Conservation (phyloP, 2,888 invertebrate genomes). For the Loripinus fragilis region DNA sequence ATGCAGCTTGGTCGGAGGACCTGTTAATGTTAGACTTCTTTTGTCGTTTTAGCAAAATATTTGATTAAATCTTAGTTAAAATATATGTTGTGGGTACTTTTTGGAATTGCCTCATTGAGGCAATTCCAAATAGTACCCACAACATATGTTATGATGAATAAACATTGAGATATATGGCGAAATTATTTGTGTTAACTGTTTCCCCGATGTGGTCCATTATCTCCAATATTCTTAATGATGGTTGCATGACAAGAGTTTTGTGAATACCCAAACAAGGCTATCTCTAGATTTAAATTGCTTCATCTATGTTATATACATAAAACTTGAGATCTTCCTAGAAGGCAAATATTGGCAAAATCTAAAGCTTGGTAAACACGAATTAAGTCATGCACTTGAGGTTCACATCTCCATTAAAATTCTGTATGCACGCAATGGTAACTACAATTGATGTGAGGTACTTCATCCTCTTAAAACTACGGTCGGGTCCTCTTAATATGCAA, state of each 20-base stretch:
- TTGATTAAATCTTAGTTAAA: too few relatives aligned
- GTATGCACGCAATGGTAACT: slow-evolving; percentile 4
- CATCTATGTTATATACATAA: slow-evolving; percentile 57
- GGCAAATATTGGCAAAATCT: slow-evolving; percentile 61
- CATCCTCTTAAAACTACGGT: neutral
- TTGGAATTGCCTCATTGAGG: too few relatives aligned
- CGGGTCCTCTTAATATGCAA: too few relatives aligned
- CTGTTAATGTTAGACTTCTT: too few relatives aligned
- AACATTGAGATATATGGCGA: too few relatives aligned
- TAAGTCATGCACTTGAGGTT: slow-evolving; percentile 35
- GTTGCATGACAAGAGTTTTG: slow-evolving; percentile 22
- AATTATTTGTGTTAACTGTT: too few relatives aligned
- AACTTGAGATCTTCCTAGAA: slow-evolving; percentile 48
- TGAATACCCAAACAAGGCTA: slow-evolving; percentile 14
- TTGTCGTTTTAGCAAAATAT: too few relatives aligned
- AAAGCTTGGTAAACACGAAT: slow-evolving; percentile 50
- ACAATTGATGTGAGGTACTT: slow-evolving; percentile 17
- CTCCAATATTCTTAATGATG: slow-evolving; percentile 23
- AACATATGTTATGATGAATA: too few relatives aligned
- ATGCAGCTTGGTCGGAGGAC: slow-evolving; percentile 17
- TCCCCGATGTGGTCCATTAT: too few relatives aligned
- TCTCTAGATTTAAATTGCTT: slow-evolving; percentile 27
- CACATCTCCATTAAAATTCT: slow-evolving; percentile 19
- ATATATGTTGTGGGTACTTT: too few relatives aligned
- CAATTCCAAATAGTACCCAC: too few relatives aligned